Base-by-base conservation (phyloP, 2,113 vertebrate genomes). In the Eidolon helvum region DNA sequence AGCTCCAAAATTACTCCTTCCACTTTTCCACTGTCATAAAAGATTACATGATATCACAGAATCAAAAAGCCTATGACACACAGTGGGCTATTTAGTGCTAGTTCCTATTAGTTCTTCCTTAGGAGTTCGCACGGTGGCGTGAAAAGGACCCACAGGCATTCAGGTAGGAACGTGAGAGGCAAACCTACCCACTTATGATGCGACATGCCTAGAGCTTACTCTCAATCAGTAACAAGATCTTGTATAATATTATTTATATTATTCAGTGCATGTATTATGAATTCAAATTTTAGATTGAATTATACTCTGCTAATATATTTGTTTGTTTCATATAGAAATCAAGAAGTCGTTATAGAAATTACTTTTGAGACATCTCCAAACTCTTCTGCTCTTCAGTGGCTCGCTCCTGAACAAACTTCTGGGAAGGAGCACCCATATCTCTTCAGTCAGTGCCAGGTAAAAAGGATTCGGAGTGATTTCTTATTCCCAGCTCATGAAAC, bases 361-460 rank as follows among this genome's bases (percentile, higher is more conserved):
- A 98, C 98, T 94, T 99, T 99, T 94, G 99, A 99, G 98, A 99
- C 99, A 0, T 99, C 99, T 84, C 99, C 99, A 0, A 98, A 97
- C 4, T 99, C 99, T 4, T 98, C 99, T 9, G 99, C 99, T 19
- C 99, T 99, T 88, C 99, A 99, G 90, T 99, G 99, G 99, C 99
- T 99, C 96, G 98, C 98, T 40, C 99, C 99, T 18, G 99, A 99
- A 35, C 99, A 99, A 98, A 99, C 99, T 4, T 99, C 99, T 1
- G 99, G 99, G 59, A 99, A 99, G 97, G 98, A 98, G 15, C 98
- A 99, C 7, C 99, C 99, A 0, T 99, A 99, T 98, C 99, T 99
- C 96, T 99, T 99, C 98, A 99, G 99, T 97, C 99, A 99, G 94
- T 99, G 99, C 98, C 99, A 99, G 99, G 99, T 99, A 98, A 98